These are phyloP conservation scores for Trichogramma pretiosum DNA, from an alignment of 1,140 invertebrate genomes.

Conservation along the genomic window DNA sequence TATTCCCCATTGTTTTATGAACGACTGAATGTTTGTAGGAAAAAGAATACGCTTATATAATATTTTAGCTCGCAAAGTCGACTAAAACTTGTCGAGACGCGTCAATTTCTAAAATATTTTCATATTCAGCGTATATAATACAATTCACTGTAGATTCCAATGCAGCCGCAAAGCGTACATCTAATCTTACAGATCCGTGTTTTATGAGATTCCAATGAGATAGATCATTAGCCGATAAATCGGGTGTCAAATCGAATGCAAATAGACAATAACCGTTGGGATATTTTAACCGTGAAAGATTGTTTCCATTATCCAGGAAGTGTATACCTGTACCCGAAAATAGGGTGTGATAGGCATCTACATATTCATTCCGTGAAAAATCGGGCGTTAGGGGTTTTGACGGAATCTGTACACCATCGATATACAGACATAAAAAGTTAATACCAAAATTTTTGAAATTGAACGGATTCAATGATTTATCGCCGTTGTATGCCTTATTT, in stretches of 20 bases:
- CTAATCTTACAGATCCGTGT: conserved; percentile 28
- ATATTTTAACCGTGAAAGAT: conserved; percentile 20
- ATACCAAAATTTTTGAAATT: conserved; percentile 34
- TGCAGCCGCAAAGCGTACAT: conserved; percentile 27
- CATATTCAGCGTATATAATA: conserved; percentile 31
- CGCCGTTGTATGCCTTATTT: conserved; percentile 36
- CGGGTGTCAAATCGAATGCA: conserved; percentile 32
- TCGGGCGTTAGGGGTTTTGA: conserved; percentile 20
- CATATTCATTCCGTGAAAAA: too few species aligned
- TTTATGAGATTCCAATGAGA: conserved; percentile 32
- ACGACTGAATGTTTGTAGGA: too few species aligned
- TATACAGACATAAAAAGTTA: conserved; percentile 29
- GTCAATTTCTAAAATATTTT: conserved; percentile 31
- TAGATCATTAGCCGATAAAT: conserved; percentile 30
- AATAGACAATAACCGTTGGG: conserved; percentile 25
- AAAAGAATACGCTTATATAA: too few species aligned
- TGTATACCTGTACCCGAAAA: conserved; percentile 35
- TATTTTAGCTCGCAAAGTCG: too few species aligned
- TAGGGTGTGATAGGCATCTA: conserved; percentile 31
- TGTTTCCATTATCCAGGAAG: conserved; percentile 26
- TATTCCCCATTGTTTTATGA: too few species aligned
- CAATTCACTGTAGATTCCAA: conserved; percentile 27
- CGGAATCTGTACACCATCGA: conserved; percentile 30
- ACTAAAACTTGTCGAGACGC: conserved; percentile 24
- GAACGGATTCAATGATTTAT: conserved; percentile 31